These are phyloP conservation scores for Agrotis puta DNA, from an alignment of 2,888 invertebrate genomes.

Conservation along the genomic window DNA sequence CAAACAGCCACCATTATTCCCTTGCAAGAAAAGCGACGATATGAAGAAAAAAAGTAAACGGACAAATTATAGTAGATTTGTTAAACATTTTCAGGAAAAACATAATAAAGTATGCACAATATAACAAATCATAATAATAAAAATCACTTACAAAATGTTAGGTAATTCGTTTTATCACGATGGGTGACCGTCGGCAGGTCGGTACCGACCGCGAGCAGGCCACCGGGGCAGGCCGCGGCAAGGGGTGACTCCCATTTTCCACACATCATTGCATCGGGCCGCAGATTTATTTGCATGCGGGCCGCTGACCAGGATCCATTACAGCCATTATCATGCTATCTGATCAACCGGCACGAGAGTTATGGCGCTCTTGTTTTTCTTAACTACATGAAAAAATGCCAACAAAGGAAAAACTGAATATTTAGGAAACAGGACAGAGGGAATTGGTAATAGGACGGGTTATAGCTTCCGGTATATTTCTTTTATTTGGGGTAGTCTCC, in stretches of 20 bases:
- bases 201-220: constrained; percentile 62
- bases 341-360: constrained; percentile 90
- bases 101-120: not conserved
- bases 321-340: constrained; percentile 90
- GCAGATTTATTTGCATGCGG: constrained; percentile 92
- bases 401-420: constrained; percentile 80
- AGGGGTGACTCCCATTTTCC: constrained; percentile 89
- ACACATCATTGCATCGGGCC: constrained; percentile 91
- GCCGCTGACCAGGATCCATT: constrained; percentile 91
- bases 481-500: constrained; percentile 76
- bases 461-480: constrained; percentile 87
- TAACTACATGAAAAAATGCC: constrained; percentile 86
- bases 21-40: not conserved
- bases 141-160: constrained; percentile 57
- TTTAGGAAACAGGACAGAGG: constrained; percentile 78
- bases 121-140: constrained; percentile 46
- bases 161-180: constrained; percentile 69
- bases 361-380: constrained; percentile 89
- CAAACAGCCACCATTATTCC: not conserved
- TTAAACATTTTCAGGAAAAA: not conserved
- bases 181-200: constrained; percentile 58
- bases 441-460: constrained; percentile 82
- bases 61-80: not conserved
- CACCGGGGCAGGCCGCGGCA: constrained; percentile 72
- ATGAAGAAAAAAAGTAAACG: not conserved